These are phyloP conservation scores for Diarsia brunnea DNA, from an alignment of 2,888 invertebrate species.

Conservation along the genomic window DNA sequence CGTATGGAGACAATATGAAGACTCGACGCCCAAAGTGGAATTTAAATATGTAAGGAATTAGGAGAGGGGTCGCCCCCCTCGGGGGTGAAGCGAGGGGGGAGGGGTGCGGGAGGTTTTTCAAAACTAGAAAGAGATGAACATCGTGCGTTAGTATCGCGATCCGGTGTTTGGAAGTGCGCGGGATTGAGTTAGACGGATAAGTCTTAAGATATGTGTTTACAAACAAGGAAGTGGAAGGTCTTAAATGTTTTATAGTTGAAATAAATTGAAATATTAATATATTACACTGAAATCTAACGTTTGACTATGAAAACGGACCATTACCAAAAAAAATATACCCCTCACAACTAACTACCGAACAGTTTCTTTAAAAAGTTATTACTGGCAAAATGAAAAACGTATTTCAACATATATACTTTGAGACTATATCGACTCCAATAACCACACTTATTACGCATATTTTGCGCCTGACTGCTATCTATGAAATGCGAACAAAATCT, in stretches of 20 bases:
- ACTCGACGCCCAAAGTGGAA: constrained; percentile 88
- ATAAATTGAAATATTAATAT: background rate
- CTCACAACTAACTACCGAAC: background rate
- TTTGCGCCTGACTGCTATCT: background rate
- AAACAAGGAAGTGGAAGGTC: background rate
- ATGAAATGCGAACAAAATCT: too few species aligned
- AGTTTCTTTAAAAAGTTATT: background rate
- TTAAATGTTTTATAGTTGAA: too few species aligned
- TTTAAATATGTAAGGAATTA: constrained; percentile 91
- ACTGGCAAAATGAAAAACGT: background rate
- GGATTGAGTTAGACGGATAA: constrained; percentile 69
- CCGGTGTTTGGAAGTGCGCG: constrained; percentile 71
- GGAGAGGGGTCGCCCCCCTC: constrained; percentile 77
- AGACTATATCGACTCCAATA: too few species aligned
- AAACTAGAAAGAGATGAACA: constrained; percentile 91
- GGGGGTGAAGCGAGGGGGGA: constrained; percentile 45
- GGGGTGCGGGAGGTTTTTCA: constrained; percentile 83
- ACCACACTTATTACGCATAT: background rate
- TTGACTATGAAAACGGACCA: background rate
- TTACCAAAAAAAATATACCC: background rate
- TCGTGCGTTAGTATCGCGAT: constrained; percentile 89
- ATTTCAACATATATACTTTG: too few species aligned
- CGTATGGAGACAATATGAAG: constrained; percentile 89
- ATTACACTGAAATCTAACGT: background rate
- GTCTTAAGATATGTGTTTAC: constrained; percentile 74